These are phyloP conservation scores for Microcebus jonahi DNA, from an alignment of 2,113 vertebrate species.

Conservation along the genomic window DNA sequence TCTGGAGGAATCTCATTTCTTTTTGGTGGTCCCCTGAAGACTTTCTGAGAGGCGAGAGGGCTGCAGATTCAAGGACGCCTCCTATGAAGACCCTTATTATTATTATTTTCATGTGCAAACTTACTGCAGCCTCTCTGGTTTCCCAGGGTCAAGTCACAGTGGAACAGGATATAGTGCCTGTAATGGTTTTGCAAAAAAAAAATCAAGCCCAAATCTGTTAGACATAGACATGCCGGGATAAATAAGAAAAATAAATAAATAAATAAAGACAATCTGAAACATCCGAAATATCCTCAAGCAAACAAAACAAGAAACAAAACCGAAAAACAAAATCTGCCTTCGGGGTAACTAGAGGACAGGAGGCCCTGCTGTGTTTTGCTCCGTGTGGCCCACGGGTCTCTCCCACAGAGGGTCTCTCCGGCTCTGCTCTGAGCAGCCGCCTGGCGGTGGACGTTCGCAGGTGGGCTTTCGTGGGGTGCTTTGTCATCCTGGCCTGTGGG, in stretches of 20 bases:
- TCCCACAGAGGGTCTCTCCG: too few species aligned
- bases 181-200: not conserved
- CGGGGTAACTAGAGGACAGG: not conserved
- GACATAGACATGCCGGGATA: too few species aligned
- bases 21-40: not conserved
- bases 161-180: not conserved
- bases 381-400: not conserved
- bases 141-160: not conserved
- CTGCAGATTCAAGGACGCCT: not conserved
- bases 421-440: accelerated
- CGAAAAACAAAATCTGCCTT: not conserved
- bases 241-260: too few species aligned
- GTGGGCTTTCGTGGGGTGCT: too few species aligned
- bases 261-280: not conserved
- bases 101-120: not conserved
- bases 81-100: not conserved
- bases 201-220: too few species aligned
- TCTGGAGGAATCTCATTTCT: not conserved
- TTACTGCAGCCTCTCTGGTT: not conserved
- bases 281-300: not conserved
- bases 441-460: not conserved
- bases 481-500: not conserved
- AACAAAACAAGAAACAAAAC: not conserved
- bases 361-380: too few species aligned
- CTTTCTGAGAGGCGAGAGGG: not conserved